These are phyloP conservation scores for Discoglossus pictus DNA, from an alignment of 2,797 vertebrate species.

Conservation along the genomic window DNA sequence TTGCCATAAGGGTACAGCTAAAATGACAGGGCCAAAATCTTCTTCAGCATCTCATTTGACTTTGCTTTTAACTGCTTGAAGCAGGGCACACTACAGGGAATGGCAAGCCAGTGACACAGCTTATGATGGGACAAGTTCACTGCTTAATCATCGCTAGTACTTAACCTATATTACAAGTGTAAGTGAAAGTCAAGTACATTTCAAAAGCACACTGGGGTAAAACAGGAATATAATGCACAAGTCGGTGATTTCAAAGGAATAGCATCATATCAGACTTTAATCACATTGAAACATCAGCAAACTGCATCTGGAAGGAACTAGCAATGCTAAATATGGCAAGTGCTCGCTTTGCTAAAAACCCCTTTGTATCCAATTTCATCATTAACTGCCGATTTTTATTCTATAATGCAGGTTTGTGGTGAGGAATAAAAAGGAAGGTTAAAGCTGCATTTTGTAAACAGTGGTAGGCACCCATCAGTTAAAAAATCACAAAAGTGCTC, in stretches of 20 bases:
- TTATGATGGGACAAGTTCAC: conserved; percentile 28
- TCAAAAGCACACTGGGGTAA: conserved; percentile 58
- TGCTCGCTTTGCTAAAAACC: conserved; percentile 82
- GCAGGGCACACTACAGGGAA: conserved; percentile 53
- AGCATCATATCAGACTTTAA: conserved; percentile 78
- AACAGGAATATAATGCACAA: conserved; percentile 57
- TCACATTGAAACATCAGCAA: conserved; percentile 80
- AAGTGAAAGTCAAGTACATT: conserved; percentile 56
- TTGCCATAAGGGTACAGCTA: conserved; percentile 55
- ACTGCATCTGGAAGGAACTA: conserved; percentile 79
- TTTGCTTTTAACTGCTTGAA: conserved; percentile 60
- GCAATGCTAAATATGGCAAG: conserved; percentile 87
- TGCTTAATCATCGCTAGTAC: conserved; percentile 44
- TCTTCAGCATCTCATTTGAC: conserved; percentile 67
- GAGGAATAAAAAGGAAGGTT: conserved; percentile 56
- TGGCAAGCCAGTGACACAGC: conserved; percentile 41
- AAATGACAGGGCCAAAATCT: conserved; percentile 61
- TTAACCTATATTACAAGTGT: conserved; percentile 53
- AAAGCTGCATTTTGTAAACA: conserved; percentile 48
- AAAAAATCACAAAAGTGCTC: no score
- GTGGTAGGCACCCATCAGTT: not conserved
- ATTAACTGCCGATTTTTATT: conserved; percentile 61
- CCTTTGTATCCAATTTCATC: conserved; percentile 81
- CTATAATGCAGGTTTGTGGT: conserved; percentile 46
- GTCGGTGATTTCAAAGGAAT: conserved; percentile 73